These are phyloP conservation scores for Pitangus sulphuratus DNA, from an alignment of 2,797 vertebrate genomes.

Conservation along the genomic window DNA sequence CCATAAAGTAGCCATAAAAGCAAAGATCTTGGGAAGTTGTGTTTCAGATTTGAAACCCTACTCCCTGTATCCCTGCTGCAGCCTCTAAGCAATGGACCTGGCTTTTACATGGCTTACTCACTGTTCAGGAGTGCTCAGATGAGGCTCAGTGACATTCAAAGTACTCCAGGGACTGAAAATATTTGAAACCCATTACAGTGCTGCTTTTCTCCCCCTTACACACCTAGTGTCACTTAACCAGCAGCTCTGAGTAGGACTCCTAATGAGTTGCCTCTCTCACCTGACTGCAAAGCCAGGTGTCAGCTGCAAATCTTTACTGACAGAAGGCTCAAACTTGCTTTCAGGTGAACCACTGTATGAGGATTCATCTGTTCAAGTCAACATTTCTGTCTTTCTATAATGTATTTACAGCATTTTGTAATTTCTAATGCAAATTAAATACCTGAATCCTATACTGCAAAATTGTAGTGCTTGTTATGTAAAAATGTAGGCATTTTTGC, in stretches of 20 bases:
- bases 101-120: neutral
- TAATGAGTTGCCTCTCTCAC: neutral
- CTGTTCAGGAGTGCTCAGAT: neutral
- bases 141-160: neutral
- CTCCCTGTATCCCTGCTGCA: neutral
- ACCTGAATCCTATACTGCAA: neutral
- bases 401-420: neutral
- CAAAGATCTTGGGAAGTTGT: neutral
- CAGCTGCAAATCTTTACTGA: neutral
- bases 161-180: neutral
- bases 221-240: neutral
- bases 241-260: neutral
- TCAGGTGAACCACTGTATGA: neutral
- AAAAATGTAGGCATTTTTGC: neutral
- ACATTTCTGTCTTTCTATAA: neutral
- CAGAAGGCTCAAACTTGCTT: neutral
- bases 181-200: neutral
- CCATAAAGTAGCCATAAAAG: neutral
- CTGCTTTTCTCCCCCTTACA: neutral
- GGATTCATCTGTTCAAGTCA: neutral
- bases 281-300: neutral
- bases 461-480: neutral
- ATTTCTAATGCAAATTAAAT: neutral
- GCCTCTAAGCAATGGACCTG: neutral
- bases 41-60: neutral